These are phyloP conservation scores for Mesocentrotus franciscanus DNA, from an alignment of 53 echinoderm and acorn worm species.

Conservation along the genomic window DNA sequence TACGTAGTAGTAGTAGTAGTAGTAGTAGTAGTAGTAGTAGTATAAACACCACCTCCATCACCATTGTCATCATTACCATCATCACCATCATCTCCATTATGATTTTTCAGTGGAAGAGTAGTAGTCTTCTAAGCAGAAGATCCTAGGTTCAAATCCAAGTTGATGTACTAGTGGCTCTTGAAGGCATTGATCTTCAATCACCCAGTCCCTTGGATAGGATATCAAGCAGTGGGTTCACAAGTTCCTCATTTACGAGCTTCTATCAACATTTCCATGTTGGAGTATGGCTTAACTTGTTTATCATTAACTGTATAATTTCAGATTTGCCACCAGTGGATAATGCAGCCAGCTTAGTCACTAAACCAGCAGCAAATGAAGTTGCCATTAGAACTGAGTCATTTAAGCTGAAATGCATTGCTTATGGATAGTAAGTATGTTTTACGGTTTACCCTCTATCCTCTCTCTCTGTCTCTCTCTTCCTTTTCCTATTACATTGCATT, in stretches of 20 bases:
- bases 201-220: neutral
- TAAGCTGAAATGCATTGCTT: conserved; percentile 41
- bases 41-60: too few species aligned
- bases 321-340: neutral
- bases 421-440: conserved; percentile 61
- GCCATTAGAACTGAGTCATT: conserved; percentile 12
- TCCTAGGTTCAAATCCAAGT: neutral
- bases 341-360: neutral
- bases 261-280: neutral
- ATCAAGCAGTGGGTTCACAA: too few species aligned
- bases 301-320: neutral
- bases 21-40: too few species aligned
- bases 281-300: neutral
- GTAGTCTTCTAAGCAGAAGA: too few species aligned
- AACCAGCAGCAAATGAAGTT: neutral
- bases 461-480: neutral
- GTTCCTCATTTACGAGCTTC: neutral
- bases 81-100: too few species aligned
- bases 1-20: too few species aligned
- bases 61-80: too few species aligned
- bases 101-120: too few species aligned
- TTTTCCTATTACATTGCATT: neutral
- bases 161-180: neutral
- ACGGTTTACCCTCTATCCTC: neutral
- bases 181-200: neutral